phyloP scores from a whole-genome alignment of 2,113 vertebrate genomes.

The Herpailurus yagouaroundi region DNA sequence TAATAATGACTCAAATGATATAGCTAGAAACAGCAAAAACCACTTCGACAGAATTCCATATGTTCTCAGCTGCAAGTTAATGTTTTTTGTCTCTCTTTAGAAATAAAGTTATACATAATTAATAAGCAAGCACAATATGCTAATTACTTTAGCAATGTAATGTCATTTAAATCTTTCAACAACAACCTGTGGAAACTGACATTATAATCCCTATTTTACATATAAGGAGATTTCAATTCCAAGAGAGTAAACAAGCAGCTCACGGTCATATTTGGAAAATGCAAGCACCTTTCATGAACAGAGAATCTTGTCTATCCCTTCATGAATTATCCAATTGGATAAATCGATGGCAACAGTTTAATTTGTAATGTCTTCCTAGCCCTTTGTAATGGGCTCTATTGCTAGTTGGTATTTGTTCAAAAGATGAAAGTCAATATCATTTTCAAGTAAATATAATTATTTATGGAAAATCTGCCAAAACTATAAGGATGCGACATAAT shows the following conservation, averaged over 20 bases:
- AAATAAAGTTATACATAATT: not conserved
- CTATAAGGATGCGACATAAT: not conserved
- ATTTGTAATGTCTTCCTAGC: not conserved
- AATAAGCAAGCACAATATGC: not conserved
- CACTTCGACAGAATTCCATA: not conserved
- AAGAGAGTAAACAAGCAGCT: not conserved
- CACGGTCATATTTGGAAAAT: not conserved
- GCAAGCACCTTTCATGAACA: not conserved
- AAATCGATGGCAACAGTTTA: not conserved
- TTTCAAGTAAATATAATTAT: conserved; percentile 16
- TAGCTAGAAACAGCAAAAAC: not conserved
- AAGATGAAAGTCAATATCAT: not conserved
- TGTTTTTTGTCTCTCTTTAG: not conserved
- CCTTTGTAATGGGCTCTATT: not conserved
- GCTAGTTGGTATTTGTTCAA: conserved; percentile 4
- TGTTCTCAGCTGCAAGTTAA: not conserved
- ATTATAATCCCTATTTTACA: not conserved
- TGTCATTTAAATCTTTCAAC: conserved; percentile 50
- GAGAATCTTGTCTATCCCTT: not conserved
- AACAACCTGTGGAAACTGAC: not conserved
- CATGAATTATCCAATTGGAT: not conserved
- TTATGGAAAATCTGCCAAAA: conserved; percentile 44
- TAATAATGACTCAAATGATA: not conserved
- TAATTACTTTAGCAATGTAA: not conserved
- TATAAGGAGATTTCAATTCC: not conserved